Base-by-base conservation (phyloP, 30 jellyfish, hydroid and myxozoan species). In the Rhopilema esculentum region DNA sequence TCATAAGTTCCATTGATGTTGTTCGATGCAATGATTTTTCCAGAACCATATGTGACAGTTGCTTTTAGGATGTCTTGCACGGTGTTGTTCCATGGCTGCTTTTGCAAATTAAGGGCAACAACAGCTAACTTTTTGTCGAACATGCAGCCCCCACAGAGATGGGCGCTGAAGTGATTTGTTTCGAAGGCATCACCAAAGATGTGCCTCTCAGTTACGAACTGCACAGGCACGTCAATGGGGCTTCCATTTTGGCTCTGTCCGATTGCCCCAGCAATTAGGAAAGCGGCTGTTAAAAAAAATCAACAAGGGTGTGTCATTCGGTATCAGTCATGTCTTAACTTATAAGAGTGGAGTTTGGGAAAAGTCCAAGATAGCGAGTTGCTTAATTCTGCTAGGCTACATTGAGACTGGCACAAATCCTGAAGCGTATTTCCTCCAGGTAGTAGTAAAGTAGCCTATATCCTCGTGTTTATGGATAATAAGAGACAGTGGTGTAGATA, bases 141-240 rank as follows among this genome's bases (percentile, higher is more conserved):
- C 40, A 80, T 30, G 82, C 90, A 80, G 76, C 90, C 90, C 30
- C 90, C 90, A 31, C 90, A 80, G 72, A 80, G 90, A 80, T 80
- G 90, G 20, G 82, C 90, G 57, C 57, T 40, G 57, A 80, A 80
- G 31, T 80, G 90, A 61, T 80, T 65, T 9, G 65, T 82, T 48
- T 80, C 90, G 68, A 17, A 67, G 0, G 90, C 90, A 9, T 80
- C 90, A 16, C 73, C 90, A 25, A 80, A 80, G 27, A 80, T 67
- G 29, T 80, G 90, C 62, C 52, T 64, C 65, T 80, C 90, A 18
- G 90, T 80, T 21, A 80, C 90, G 29, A 22, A 66, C 40, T 80
- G 90, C 51, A 80, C 65, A 0, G 90, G 90, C 18, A 80, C 90
- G 25, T 80, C 82, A 66, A 8, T 19, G 19, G 49, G 64, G 25